Percentiles rank a stretch among this genome's conserved stretches.
Evolutionary conservation across 2,888 invertebrate genomes (phyloP).

Genomic region (Argyresthia goedartella): DNA sequence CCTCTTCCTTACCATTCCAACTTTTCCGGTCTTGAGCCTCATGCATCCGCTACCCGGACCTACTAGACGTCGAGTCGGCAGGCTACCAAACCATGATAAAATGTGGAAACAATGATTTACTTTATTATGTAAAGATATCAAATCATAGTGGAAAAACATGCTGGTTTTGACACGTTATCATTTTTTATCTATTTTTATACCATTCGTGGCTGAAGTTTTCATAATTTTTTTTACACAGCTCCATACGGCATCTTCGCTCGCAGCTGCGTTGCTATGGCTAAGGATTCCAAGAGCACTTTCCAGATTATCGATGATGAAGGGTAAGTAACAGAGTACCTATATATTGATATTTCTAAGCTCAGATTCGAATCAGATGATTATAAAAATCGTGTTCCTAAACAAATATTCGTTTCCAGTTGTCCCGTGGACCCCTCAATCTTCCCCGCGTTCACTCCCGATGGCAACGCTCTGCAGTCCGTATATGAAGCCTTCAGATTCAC

Average conservation of each 20-base stretch:
- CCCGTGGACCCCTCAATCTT: slow-evolving; percentile 94
- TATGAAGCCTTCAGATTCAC: slow-evolving; percentile 97
- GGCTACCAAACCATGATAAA: not conserved
- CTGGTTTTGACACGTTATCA: not conserved
- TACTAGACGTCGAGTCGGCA: too few relatives aligned
- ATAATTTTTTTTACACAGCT: slow-evolving; percentile 70
- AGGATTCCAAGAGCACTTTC: slow-evolving; percentile 95
- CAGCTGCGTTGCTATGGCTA: slow-evolving; percentile 97
- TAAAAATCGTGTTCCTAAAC: not conserved
- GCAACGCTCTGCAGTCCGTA: slow-evolving; percentile 89
- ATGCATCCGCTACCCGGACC: not conserved
- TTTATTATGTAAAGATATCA: not conserved
- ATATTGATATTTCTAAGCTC: not conserved
- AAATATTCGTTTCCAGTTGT: slow-evolving; percentile 68
- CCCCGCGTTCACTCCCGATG: slow-evolving; percentile 92
- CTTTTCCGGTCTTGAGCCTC: not conserved
- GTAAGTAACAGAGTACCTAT: slow-evolving; percentile 40
- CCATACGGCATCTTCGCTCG: slow-evolving; percentile 96
- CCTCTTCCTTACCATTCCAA: too few relatives aligned
- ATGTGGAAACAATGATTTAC: not conserved
- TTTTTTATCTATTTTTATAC: slow-evolving; percentile 5
- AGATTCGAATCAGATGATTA: not conserved
- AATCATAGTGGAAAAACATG: too few relatives aligned
- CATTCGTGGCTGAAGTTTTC: not conserved
- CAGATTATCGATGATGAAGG: slow-evolving; percentile 96